Evolutionary conservation across 2,797 vertebrate species (phyloP).

Genomic region (Numenius phaeopus): DNA sequence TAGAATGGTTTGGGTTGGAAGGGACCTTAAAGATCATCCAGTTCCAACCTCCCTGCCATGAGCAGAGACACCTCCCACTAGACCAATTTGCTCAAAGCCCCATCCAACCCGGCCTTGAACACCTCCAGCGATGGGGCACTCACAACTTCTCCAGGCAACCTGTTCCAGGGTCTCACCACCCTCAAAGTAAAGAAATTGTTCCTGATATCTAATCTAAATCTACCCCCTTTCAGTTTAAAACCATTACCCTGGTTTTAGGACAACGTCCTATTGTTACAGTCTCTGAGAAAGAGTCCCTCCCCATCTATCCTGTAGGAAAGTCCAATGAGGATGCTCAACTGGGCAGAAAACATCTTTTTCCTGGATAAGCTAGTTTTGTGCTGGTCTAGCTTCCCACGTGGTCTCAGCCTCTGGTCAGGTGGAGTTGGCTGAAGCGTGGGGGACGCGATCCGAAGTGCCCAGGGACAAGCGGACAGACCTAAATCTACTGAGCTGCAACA

Average conservation of each 20-base stretch:
- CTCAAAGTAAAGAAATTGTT: background rate
- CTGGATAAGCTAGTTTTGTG: background rate
- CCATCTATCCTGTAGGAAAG: background rate
- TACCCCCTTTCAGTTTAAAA: background rate
- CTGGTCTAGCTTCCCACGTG: background rate
- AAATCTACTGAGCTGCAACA: background rate
- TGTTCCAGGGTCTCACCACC: background rate
- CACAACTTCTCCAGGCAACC: background rate
- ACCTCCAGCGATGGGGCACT: background rate
- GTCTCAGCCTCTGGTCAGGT: background rate
- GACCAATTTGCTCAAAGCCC: background rate
- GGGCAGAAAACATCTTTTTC: background rate
- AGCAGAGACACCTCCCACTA: background rate
- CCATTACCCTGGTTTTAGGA: background rate
- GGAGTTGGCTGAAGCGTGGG: background rate
- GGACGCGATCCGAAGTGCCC: background rate
- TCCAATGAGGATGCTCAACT: background rate
- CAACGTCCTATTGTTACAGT: no score
- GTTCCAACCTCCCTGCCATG: background rate
- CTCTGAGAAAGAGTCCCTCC: background rate
- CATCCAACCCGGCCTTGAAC: background rate
- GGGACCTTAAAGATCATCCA: background rate
- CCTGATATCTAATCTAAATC: background rate
- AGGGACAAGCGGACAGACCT: background rate
- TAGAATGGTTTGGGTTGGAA: background rate